Conservation (phyloP, 2,113 vertebrate species). For the Rhinogobius similis region DNA sequence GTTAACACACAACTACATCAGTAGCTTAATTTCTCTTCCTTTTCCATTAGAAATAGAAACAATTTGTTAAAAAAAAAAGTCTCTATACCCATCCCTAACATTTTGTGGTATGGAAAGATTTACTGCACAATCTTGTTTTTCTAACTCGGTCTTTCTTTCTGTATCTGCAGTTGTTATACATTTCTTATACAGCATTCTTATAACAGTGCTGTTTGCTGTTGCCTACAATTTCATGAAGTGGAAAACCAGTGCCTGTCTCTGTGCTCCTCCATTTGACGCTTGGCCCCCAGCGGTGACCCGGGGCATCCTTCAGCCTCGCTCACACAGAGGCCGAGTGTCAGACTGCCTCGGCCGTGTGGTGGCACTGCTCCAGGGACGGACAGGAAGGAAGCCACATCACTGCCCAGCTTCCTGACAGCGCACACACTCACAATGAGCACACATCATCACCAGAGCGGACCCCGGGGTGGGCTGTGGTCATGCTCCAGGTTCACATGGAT, state of each 20-base stretch:
- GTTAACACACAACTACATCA: no score
- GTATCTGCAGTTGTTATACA: no score
- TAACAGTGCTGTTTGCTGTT: no score
- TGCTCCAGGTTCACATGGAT: constrained; percentile 48
- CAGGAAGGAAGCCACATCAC: constrained; percentile 69
- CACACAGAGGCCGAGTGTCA: constrained; percentile 47
- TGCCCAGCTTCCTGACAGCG: constrained; percentile 75
- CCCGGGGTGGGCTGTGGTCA: constrained; percentile 30
- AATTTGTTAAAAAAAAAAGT: no score
- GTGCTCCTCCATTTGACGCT: constrained; percentile 27
- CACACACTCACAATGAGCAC: constrained; percentile 66
- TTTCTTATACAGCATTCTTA: no score
- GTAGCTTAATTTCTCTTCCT: no score
- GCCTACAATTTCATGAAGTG: neutral
- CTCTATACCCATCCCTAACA: no score
- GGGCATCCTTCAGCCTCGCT: constrained; percentile 54
- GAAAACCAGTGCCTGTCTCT: constrained; percentile 5
- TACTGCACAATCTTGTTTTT: no score
- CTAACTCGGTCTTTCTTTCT: no score
- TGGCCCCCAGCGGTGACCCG: constrained; percentile 36
- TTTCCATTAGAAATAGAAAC: no score
- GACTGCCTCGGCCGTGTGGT: constrained; percentile 40
- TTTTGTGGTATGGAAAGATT: no score
- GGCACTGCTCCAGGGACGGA: constrained; percentile 46
- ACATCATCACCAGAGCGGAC: constrained; percentile 14